phyloP scores from a whole-genome alignment of 1,140 invertebrate genomes.

The Aphidius gifuensis region DNA sequence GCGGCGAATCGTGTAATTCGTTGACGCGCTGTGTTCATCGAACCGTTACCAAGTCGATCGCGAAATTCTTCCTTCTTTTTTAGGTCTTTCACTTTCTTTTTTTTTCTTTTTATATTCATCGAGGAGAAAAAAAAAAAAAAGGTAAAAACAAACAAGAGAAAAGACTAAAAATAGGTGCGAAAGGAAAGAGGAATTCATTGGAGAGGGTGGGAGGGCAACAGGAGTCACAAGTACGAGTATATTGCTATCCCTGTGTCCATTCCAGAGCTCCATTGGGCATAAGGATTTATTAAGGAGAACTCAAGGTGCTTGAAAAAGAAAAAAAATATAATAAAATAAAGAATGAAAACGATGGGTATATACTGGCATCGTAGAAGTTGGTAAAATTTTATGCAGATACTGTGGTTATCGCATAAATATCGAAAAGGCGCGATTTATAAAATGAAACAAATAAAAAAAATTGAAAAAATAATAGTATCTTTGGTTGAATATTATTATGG shows the following conservation, averaged over 20 bases:
- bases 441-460: neutral
- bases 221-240: neutral
- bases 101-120: too few species aligned
- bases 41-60: constrained; percentile 22
- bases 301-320: constrained; percentile 15
- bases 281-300: constrained; percentile 42
- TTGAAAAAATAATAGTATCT: neutral
- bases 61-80: neutral
- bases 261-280: constrained; percentile 3
- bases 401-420: constrained; percentile 34
- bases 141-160: constrained; percentile 24
- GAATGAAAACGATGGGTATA: constrained; percentile 17
- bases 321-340: constrained; percentile 19
- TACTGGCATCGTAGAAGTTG: constrained; percentile 2
- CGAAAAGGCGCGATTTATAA: constrained; percentile 17
- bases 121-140: constrained; percentile 10
- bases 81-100: too few species aligned
- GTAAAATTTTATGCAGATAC: constrained; percentile 40
- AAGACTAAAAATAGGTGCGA: constrained; percentile 13
- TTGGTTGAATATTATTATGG: neutral
- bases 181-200: neutral
- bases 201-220: neutral
- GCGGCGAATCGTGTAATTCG: constrained; percentile 24
- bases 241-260: constrained; percentile 5
- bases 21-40: constrained; percentile 24